A percentile compares a stretch with the other conserved stretches of the same genome.
Conservation (phyloP, 2,888 invertebrate species). For the Tiphia femorata region DNA sequence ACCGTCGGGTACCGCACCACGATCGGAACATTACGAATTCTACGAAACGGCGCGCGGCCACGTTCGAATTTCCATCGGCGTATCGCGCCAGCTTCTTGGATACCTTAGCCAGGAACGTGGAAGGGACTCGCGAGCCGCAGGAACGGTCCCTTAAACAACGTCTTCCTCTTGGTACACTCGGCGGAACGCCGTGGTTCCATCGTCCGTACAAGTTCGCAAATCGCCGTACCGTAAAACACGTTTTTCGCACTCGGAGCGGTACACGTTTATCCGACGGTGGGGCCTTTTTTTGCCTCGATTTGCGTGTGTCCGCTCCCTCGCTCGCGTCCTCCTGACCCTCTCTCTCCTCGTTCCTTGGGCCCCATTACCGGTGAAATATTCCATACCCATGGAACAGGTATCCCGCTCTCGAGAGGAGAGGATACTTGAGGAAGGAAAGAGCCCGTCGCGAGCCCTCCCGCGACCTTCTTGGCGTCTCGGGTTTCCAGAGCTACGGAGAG, state of each 20-base stretch:
- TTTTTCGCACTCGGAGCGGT: slow-evolving; percentile 20
- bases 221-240: slow-evolving; percentile 34
- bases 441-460: background rate
- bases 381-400: slow-evolving; percentile 34
- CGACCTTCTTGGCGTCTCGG: slow-evolving; percentile 17
- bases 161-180: slow-evolving; percentile 1
- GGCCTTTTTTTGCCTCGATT: slow-evolving; percentile 31
- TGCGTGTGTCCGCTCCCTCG: slow-evolving; percentile 23
- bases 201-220: slow-evolving; percentile 29
- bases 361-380: slow-evolving; percentile 44
- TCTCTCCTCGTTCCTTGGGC: slow-evolving; percentile 16
- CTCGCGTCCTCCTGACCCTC: no score
- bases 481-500: slow-evolving; percentile 20
- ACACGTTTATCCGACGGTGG: slow-evolving; percentile 21
- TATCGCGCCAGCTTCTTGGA: no score
- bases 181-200: slow-evolving; percentile 18
- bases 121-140: slow-evolving; percentile 7
- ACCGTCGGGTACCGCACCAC: no score
- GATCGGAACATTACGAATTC: no score
- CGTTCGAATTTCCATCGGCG: no score
- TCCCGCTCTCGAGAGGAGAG: slow-evolving; percentile 10
- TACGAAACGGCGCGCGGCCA: no score
- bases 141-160: background rate
- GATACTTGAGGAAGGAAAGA: slow-evolving; percentile 8
- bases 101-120: no score